phyloP scores from a whole-genome alignment of 1,140 invertebrate genomes.

The Drosophila murphyi region DNA sequence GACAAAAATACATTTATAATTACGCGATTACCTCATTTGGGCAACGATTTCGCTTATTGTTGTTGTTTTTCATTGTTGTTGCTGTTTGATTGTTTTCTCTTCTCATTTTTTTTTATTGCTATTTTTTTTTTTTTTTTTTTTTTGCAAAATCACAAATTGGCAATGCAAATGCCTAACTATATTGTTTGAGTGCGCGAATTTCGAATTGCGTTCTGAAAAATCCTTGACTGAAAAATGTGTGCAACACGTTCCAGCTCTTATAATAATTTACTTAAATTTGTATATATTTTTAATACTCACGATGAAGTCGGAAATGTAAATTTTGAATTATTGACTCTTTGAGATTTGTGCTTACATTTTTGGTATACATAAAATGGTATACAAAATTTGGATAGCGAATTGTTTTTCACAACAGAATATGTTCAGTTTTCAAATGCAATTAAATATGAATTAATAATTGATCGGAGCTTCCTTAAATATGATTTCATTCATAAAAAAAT shows the following conservation, averaged over 20 bases:
- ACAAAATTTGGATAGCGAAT: too few relatives aligned
- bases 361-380: too few relatives aligned
- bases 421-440: too few relatives aligned
- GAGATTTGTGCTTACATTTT: background rate
- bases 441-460: too few relatives aligned
- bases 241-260: background rate
- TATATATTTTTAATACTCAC: slow-evolving; percentile 7
- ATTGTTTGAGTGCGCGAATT: slow-evolving; percentile 23
- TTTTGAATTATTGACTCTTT: too few relatives aligned
- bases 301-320: slow-evolving; percentile 28
- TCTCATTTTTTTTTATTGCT: background rate
- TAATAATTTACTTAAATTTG: background rate
- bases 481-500: too few relatives aligned
- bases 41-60: slow-evolving; percentile 62
- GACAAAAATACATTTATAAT: slow-evolving; percentile 76
- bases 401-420: too few relatives aligned
- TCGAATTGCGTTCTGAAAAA: slow-evolving; percentile 34
- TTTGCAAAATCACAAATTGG: slow-evolving; percentile 60
- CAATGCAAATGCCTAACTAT: slow-evolving; percentile 51
- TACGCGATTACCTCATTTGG: slow-evolving; percentile 84
- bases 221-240: too few relatives aligned
- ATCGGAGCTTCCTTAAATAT: too few relatives aligned
- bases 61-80: slow-evolving; percentile 45
- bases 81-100: slow-evolving; percentile 33
- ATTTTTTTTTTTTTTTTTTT: slow-evolving; percentile 32